Evolutionary conservation across 2,888 invertebrate genomes (phyloP), one percentile per base, ranked within the genome.

Genomic region (Leptopterna dolabrata): DNA sequence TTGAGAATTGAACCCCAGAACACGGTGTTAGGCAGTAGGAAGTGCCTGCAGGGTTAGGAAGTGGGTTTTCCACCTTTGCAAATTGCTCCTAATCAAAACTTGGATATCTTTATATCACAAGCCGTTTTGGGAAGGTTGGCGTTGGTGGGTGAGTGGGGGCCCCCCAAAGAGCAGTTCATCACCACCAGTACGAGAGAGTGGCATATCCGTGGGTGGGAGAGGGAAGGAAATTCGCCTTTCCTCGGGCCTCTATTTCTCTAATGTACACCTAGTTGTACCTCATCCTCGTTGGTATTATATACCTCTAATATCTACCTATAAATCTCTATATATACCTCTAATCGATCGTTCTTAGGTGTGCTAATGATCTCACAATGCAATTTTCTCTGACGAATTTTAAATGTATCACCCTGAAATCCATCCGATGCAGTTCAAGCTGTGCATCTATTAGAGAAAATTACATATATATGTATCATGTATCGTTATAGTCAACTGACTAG

Each of bases 91-190:
- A 85, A 85, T 85, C 85, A 85, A 85, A 85, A 85, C 73, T 73
- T 73, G 45, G 73, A 85, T 85, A 85, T 85, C 85, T 85, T 85
- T 85, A 85, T 85, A 85, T 73, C 73, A 73, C 81, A n/a, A 41
- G 27, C 83, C 83, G 83, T 83, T 83, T 83, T 43, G 19, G 55
- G 81, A n/a, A n/a, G n/a, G n/a, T n/a, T n/a, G n/a, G n/a, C n/a
- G n/a, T n/a, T n/a, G n/a, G n/a, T n/a, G n/a, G n/a, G n/a, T n/a
- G 55, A n/a, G 29, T 14, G 19, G n/a, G 55, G 81, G n/a, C 55
- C 55, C 81, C 16, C 55, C 36, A 7, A 55, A 27, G 81, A 16
- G 81, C n/a, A 4, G 81, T 51, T 55, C 45, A 78, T 78, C 78
- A 78, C 78, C 24, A n/a, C 43, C 14, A 29, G 36, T 30, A 73